phyloP scores from a whole-genome alignment of 2,113 vertebrate species.

The Ictalurus furcatus region DNA sequence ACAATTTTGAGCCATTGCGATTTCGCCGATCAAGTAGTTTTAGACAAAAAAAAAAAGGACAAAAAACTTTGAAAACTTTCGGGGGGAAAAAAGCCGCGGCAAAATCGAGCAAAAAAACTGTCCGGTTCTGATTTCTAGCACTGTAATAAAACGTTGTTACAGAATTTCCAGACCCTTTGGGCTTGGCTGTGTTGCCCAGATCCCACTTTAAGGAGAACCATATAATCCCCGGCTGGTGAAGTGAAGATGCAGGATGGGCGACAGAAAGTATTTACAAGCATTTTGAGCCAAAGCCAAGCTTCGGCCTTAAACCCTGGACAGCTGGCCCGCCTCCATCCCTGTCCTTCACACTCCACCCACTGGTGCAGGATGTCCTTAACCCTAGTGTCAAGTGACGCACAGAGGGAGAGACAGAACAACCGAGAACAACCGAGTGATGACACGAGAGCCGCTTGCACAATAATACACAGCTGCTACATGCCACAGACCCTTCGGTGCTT shows the following conservation, averaged over 20 bases:
- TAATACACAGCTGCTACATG: constrained; percentile 53
- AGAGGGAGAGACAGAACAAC: constrained; percentile 40
- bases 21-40: too few species aligned
- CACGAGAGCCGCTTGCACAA: constrained; percentile 45
- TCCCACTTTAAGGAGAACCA: neutral
- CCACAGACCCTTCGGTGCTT: constrained; percentile 18
- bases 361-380: constrained; percentile 39
- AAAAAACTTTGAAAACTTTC: too few species aligned
- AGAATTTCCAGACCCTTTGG: neutral
- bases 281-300: constrained; percentile 29
- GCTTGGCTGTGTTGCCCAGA: neutral
- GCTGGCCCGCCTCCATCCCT: constrained; percentile 35
- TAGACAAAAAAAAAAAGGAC: too few species aligned
- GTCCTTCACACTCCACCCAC: constrained; percentile 20
- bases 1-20: too few species aligned
- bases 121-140: neutral
- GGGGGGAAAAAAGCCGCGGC: too few species aligned
- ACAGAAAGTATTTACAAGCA: constrained; percentile 13
- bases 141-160: neutral
- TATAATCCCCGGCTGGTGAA: constrained; percentile 26
- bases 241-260: constrained; percentile 24
- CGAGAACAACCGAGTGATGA: constrained; percentile 38
- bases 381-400: constrained; percentile 15
- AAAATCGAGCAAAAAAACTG: too few species aligned
- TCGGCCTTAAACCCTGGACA: constrained; percentile 44